phyloP scores from a whole-genome alignment of 2,113 vertebrate species.

The Alligator sinensis region DNA sequence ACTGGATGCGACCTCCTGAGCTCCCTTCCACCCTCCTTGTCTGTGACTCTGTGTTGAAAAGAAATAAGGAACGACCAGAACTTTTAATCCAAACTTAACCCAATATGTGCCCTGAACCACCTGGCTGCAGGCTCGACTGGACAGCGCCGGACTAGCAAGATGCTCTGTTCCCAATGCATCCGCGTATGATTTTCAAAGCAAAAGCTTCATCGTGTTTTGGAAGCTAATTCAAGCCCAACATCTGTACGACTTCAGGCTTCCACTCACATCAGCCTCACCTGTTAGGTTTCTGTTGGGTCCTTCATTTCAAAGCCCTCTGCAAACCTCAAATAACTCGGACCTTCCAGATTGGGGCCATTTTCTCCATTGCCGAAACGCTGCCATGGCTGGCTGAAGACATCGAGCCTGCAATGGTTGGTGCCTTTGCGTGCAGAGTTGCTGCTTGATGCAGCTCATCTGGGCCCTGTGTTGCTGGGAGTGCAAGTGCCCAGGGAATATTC shows the following conservation, averaged over 20 bases:
- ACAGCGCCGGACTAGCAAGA: background rate
- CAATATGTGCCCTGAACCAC: fast-evolving
- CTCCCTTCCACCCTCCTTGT: too few relatives aligned
- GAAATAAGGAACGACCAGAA: background rate
- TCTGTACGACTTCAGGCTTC: background rate
- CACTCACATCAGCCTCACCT: background rate
- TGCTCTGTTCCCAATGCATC: background rate
- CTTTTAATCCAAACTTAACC: background rate
- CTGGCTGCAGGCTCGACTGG: background rate
- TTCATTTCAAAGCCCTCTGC: background rate
- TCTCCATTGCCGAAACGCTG: background rate
- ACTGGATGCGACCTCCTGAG: too few relatives aligned
- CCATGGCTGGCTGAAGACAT: background rate
- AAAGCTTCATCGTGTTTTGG: background rate
- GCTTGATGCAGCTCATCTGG: background rate
- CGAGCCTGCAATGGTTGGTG: too few relatives aligned
- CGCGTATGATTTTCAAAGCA: fast-evolving
- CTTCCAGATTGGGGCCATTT: background rate
- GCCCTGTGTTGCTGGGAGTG: background rate
- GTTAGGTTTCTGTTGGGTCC: background rate
- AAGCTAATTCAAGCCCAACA: background rate
- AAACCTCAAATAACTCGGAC: background rate
- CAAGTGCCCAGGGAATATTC: background rate
- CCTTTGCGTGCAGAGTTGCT: background rate
- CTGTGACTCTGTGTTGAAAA: background rate